Evolutionary conservation across 2,113 vertebrate species (phyloP).

Genomic region (Cebus imitator): DNA sequence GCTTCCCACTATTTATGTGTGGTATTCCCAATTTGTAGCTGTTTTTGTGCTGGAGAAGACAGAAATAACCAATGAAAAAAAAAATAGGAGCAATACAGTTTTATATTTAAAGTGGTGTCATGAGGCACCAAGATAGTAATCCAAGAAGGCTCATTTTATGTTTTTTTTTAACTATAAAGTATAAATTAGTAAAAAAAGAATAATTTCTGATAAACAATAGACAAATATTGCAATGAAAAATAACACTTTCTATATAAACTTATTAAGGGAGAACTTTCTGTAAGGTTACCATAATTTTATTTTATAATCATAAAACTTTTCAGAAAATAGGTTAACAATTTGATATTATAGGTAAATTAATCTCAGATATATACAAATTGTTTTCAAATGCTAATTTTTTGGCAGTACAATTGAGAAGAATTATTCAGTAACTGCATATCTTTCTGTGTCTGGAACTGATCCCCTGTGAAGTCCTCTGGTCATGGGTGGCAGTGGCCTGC

Average conservation of each 20-base stretch:
- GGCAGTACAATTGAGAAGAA: background rate
- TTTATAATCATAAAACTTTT: conserved; percentile 13
- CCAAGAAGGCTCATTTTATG: conserved; percentile 4
- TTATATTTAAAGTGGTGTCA: background rate
- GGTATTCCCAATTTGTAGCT: background rate
- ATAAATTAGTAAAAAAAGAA: conserved; percentile 9
- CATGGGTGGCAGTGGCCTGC: conserved; percentile 55
- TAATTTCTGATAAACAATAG: background rate
- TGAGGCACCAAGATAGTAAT: background rate
- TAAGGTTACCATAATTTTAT: background rate
- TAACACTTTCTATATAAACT: background rate
- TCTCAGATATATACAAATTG: background rate
- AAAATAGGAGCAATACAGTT: background rate
- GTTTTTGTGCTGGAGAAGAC: background rate
- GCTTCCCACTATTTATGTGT: conserved; percentile 1
- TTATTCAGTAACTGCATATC: background rate
- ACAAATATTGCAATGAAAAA: background rate
- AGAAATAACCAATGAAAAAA: conserved; percentile 11
- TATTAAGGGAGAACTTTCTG: background rate
- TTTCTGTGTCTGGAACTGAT: conserved; percentile 51
- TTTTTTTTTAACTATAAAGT: background rate
- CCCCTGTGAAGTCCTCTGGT: conserved; percentile 46
- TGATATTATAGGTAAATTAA: background rate
- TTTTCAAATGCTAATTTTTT: conserved; percentile 30
- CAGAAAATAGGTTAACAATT: background rate